Percentiles rank a stretch among this genome's conserved stretches.
phyloP scores from a whole-genome alignment of 2,888 invertebrate genomes.

The Sialis fuliginosa region DNA sequence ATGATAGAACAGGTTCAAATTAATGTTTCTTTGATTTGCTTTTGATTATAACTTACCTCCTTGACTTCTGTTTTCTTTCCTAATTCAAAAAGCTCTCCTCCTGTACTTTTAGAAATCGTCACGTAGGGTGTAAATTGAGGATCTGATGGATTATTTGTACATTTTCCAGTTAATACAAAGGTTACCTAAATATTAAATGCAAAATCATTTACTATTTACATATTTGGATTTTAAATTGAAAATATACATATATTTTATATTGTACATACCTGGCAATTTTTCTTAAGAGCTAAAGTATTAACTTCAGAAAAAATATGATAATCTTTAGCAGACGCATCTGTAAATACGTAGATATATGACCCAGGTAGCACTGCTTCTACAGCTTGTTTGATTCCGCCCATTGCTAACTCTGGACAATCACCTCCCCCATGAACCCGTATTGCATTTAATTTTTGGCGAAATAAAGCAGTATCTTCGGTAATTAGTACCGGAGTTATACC shows the following conservation, averaged over 20 bases:
- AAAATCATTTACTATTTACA: neutral
- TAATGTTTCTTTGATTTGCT: neutral
- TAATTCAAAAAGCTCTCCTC: neutral
- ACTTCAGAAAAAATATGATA: neutral
- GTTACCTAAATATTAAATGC: neutral
- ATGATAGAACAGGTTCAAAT: neutral
- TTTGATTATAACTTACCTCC: neutral
- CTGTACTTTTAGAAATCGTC: neutral
- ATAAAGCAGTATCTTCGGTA: neutral
- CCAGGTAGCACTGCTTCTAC: neutral
- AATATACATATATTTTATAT: neutral
- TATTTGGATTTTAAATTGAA: neutral
- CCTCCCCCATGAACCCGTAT: neutral
- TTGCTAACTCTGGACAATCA: neutral
- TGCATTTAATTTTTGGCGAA: neutral
- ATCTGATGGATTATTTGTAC: neutral
- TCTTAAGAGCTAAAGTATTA: neutral
- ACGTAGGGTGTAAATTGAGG: neutral
- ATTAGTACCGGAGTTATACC: neutral
- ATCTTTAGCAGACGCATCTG: neutral
- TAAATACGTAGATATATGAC: neutral
- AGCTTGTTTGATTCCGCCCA: neutral
- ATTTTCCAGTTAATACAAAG: neutral
- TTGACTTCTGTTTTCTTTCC: neutral
- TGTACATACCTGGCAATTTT: conserved; percentile 1